phyloP scores from a whole-genome alignment of 2,797 vertebrate genomes.

The Pelochelys cantorii region DNA sequence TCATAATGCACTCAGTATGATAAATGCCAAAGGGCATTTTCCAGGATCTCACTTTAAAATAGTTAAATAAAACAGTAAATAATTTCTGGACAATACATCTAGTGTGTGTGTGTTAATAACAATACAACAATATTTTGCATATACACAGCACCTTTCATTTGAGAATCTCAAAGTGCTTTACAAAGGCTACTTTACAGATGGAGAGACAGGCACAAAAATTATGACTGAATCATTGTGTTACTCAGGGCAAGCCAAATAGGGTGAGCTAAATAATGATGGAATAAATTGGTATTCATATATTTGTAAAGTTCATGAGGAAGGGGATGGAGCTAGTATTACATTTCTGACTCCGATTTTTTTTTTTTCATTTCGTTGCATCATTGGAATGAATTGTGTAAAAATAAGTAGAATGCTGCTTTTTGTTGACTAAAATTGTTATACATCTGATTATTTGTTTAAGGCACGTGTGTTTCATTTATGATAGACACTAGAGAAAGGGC shows the following conservation, averaged over 20 bases:
- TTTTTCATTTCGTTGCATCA: not conserved
- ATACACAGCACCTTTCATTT: not conserved
- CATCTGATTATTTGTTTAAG: too few species aligned
- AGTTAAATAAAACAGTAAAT: not conserved
- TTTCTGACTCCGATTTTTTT: too few species aligned
- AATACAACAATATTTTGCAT: not conserved
- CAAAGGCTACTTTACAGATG: not conserved
- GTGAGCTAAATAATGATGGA: not conserved
- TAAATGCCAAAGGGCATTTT: not conserved
- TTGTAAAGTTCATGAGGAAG: too few species aligned
- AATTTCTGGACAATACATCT: not conserved
- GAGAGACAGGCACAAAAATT: not conserved
- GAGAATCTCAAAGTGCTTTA: not conserved
- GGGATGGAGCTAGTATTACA: too few species aligned
- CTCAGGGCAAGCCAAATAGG: too few species aligned
- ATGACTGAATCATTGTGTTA: not conserved
- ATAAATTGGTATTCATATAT: not conserved
- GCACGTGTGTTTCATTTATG: not conserved
- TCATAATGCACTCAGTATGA: not conserved
- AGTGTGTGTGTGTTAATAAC: not conserved
- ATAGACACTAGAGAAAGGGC: not conserved
- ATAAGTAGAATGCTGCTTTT: not conserved
- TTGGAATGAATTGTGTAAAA: not conserved
- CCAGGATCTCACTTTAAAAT: not conserved
- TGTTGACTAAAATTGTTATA: not conserved